Conservation (phyloP, 2,888 invertebrate species). For the Morinoia aosen region DNA sequence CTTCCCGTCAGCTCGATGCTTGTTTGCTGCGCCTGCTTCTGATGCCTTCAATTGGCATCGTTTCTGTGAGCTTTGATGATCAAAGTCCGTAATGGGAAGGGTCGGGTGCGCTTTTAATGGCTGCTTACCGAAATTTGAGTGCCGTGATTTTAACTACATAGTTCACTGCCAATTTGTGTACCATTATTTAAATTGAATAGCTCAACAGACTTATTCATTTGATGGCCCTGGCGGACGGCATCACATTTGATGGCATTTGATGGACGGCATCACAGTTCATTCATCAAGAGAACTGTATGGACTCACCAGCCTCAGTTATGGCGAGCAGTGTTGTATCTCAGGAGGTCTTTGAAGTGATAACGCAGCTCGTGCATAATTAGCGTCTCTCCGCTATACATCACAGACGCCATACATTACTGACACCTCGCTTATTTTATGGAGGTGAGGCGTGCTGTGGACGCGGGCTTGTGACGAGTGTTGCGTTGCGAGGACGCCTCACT, state of each 20-base stretch:
- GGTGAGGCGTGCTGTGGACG: neutral
- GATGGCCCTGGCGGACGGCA: too few species aligned
- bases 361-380: neutral
- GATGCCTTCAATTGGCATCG: neutral
- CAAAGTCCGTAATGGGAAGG: too few species aligned
- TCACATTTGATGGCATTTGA: too few species aligned
- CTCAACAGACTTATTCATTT: too few species aligned
- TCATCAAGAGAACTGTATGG: neutral
- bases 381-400: neutral
- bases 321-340: neutral
- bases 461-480: neutral
- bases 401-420: neutral
- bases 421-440: neutral
- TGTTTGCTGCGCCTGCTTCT: too few species aligned
- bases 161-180: too few species aligned
- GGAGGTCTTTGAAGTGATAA: neutral
- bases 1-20: too few species aligned
- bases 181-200: too few species aligned
- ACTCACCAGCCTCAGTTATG: neutral
- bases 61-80: neutral
- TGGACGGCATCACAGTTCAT: too few species aligned
- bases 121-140: too few species aligned
- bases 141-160: too few species aligned
- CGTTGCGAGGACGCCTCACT: neutral
- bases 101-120: too few species aligned